Percentiles rank a stretch among this genome's conserved stretches.
phyloP scores from a whole-genome alignment of 1,140 invertebrate genomes.

The Anthonomus grandis region DNA sequence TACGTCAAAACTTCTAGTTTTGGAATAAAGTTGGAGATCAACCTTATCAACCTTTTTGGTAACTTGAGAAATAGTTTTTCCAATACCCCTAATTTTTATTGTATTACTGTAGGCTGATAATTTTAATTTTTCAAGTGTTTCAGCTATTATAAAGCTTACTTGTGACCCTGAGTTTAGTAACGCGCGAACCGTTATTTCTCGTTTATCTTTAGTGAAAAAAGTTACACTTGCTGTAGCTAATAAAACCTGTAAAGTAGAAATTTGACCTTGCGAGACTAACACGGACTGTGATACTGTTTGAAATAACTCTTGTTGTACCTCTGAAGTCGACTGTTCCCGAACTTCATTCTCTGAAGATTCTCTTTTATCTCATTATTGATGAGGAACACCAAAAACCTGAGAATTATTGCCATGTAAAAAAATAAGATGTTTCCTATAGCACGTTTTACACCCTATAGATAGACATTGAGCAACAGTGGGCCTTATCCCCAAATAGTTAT shows the following conservation, averaged over 20 bases:
- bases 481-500: constrained; percentile 21
- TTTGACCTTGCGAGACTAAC: not conserved
- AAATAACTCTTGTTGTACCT: too few species aligned
- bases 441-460: not conserved
- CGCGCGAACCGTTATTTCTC: not conserved
- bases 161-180: not conserved
- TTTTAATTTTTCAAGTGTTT: not conserved
- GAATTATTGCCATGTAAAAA: too few species aligned
- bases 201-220: not conserved
- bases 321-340: too few species aligned
- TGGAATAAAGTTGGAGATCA: not conserved
- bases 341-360: too few species aligned
- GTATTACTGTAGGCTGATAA: not conserved
- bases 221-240: not conserved
- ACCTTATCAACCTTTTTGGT: constrained; percentile 2
- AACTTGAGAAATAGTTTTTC: not conserved
- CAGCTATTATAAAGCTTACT: not conserved
- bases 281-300: too few species aligned
- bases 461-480: constrained; percentile 3
- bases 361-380: too few species aligned
- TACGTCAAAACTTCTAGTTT: not conserved
- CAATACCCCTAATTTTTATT: not conserved
- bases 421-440: not conserved
- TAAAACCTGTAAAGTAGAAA: too few species aligned
- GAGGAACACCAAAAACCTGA: too few species aligned